Base-by-base conservation (phyloP, 30 jellyfish, hydroid and myxozoan genomes). In the Aurelia sp. region DNA sequence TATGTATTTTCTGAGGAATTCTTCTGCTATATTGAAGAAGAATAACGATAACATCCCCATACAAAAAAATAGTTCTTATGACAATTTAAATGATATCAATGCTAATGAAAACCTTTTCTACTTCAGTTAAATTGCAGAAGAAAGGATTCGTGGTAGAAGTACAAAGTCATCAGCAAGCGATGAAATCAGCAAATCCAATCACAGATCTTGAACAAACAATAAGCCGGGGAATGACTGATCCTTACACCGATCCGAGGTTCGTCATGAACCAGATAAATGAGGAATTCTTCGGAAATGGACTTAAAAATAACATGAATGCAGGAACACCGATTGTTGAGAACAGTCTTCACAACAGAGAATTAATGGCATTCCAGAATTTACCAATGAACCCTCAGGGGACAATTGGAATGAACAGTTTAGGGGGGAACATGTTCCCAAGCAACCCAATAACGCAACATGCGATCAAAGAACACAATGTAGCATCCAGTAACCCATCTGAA, bases 81-180 rank as follows among this genome's bases (percentile, higher is more conserved):
- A 44, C 3, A 1, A 44, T 44, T 44, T 16, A 7, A 5, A 1
- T 44, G 55, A 44, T 6, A 44, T 1, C 13, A 6, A 40, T 40
- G 51, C 51, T 6, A 44, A 44, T 1, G 55, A 44, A 44, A 19
- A 5, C 50, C 1, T 18, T 35, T 64, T 63, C 52, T 20, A 35
- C 15, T 21, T 33, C 79, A 87, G 96, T 59, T 5, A 80, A 81
- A 6, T 16, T 71, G 71, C 86, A 87, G 66, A 95, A 95, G 91
- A 95, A 95, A 64, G 91, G 93, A 4, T 90, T 91, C 62, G 97
- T 95, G 37, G 95, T 95, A 3, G 99, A 95, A 76, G 99, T 95
- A 41, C 99, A 95, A 63, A 96, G 96, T 71, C 99, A 95, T 74
- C 96, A 95, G 62, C 97, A 85, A 47, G 99, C 99, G 20, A 61